A percentile compares a stretch with the other conserved stretches of the same genome.
These are phyloP conservation scores for Pantherophis vulpinus DNA, from an alignment of 2,797 vertebrate genomes.

Conservation along the genomic window DNA sequence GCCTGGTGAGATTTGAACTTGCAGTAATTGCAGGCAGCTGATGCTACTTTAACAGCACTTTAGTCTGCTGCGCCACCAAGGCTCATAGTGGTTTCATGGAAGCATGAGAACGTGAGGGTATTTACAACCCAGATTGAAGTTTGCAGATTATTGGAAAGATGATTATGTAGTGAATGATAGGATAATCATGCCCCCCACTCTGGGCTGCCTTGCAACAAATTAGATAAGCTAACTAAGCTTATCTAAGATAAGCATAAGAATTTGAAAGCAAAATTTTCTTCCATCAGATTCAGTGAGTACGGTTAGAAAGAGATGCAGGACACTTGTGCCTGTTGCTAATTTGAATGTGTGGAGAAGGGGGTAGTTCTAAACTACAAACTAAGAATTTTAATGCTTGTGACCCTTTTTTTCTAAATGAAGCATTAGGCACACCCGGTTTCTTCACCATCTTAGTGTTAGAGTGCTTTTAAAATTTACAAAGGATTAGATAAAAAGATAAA, in stretches of 20 bases:
- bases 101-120: not conserved
- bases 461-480: not conserved
- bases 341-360: not conserved
- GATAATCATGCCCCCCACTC: not conserved
- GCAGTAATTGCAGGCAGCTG: no score
- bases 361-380: not conserved
- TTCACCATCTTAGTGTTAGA: not conserved
- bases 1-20: no score
- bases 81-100: not conserved
- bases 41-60: no score
- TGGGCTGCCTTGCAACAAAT: not conserved
- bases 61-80: no score
- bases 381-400: not conserved
- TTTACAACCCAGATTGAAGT: not conserved
- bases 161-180: not conserved
- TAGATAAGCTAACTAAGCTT: not conserved
- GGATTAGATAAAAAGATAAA: not conserved
- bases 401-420: not conserved
- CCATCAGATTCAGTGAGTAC: not conserved
- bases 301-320: not conserved
- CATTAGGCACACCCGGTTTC: not conserved
- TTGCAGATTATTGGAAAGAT: not conserved
- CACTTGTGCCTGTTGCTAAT: not conserved
- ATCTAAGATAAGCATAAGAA: not conserved
- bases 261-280: not conserved